Percentiles rank a stretch among this genome's conserved stretches.
phyloP scores from a whole-genome alignment of 2,113 vertebrate species.

The Crotalus horridus region DNA sequence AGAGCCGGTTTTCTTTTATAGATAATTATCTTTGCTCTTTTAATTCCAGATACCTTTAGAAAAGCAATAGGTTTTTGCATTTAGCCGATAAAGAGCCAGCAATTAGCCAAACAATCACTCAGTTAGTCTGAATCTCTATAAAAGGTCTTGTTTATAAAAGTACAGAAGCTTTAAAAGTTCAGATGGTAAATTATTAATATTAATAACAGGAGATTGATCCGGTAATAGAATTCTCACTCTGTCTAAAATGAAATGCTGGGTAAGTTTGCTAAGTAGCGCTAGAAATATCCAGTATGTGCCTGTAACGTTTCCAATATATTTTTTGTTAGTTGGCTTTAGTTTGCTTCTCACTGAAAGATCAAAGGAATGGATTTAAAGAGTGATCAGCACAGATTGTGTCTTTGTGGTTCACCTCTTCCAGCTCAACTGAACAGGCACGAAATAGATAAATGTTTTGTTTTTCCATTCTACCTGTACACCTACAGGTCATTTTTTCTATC shows the following conservation, averaged over 20 bases:
- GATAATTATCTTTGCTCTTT: conserved; percentile 51
- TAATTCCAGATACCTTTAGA: conserved; percentile 26
- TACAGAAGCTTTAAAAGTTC: conserved; percentile 26
- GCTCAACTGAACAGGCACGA: neutral
- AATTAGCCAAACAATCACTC: conserved; percentile 32
- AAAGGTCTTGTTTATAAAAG: neutral
- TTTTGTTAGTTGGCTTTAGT: neutral
- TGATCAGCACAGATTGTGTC: neutral
- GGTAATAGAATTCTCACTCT: conserved; percentile 37
- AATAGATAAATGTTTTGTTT: neutral
- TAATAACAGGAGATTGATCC: conserved; percentile 42
- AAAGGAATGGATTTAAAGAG: neutral
- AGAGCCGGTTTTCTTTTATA: conserved; percentile 54
- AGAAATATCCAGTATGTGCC: neutral
- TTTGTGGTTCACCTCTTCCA: neutral
- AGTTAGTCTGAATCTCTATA: conserved; percentile 33
- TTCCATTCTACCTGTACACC: neutral
- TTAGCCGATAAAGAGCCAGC: conserved; percentile 44
- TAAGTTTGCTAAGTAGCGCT: neutral
- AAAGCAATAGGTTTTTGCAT: neutral
- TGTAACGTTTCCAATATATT: neutral
- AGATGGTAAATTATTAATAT: conserved; percentile 59
- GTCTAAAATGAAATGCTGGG: conserved; percentile 9
- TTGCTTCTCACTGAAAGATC: neutral
- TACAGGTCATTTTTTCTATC: neutral